Conservation (phyloP, 2,888 invertebrate genomes). For the Acholoe squamosa region DNA sequence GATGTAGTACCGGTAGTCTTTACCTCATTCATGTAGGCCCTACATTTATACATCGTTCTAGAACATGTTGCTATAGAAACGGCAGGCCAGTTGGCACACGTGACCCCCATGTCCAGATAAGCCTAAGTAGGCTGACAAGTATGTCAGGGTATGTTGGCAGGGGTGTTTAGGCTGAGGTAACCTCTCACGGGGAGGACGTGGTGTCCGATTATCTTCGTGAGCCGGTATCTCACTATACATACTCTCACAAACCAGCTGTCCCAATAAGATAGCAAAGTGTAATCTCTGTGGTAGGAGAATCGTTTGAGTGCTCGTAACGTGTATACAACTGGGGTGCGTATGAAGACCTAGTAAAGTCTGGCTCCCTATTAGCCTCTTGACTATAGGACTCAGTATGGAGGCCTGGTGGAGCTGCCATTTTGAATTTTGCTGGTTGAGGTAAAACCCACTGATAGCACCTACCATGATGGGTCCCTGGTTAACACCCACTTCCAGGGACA, state of each 20-base stretch:
- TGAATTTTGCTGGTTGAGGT: no score
- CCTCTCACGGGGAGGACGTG: background rate
- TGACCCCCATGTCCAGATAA: constrained; percentile 9
- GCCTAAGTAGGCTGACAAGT: background rate
- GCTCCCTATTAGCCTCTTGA: no score
- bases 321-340: background rate
- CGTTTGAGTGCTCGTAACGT: background rate
- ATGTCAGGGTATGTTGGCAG: background rate
- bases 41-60: no score
- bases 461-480: no score
- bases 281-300: background rate
- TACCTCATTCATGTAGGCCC: background rate
- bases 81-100: background rate
- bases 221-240: background rate
- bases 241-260: constrained; percentile 3
- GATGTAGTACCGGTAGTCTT: no score
- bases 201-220: background rate
- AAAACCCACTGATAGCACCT: no score
- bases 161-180: background rate
- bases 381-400: no score
- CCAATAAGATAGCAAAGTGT: background rate
- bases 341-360: no score
- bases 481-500: no score
- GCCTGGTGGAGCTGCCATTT: no score
- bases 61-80: background rate